Conservation (phyloP, 1,140 invertebrate genomes). For the Mylabris phalerata region DNA sequence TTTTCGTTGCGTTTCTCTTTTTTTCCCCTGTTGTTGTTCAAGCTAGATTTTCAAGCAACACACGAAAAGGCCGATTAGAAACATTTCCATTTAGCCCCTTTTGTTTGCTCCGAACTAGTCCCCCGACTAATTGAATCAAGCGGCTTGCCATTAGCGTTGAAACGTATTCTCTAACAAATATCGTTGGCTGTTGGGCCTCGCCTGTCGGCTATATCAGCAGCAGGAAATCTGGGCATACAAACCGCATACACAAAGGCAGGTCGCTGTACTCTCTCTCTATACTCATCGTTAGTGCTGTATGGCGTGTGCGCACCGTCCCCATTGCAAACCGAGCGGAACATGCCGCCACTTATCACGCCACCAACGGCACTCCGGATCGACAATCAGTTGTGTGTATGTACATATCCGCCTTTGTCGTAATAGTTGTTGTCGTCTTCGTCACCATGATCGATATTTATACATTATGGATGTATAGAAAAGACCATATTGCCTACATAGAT, state of each 20-base stretch:
- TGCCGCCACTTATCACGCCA: constrained; percentile 12
- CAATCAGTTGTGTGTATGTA: too few relatives aligned
- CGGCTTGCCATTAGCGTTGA: constrained; percentile 8
- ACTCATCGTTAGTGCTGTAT: neutral
- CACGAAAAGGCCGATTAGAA: too few relatives aligned
- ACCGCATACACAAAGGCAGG: constrained; percentile 11
- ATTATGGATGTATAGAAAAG: too few relatives aligned
- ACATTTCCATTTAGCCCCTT: too few relatives aligned
- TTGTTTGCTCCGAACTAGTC: neutral
- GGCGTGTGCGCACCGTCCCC: constrained; percentile 7
- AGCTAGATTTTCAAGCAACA: too few relatives aligned
- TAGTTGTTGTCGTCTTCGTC: too few relatives aligned
- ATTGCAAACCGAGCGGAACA: constrained; percentile 14
- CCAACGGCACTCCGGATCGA: too few relatives aligned
- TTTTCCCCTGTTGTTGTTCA: too few relatives aligned
- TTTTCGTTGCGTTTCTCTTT: too few relatives aligned
- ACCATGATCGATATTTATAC: too few relatives aligned
- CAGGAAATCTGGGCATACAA: constrained; percentile 15
- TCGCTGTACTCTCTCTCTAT: constrained; percentile 4
- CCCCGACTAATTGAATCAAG: constrained; percentile 6
- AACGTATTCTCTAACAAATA: constrained; percentile 5
- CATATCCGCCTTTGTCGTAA: too few relatives aligned
- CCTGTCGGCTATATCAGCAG: constrained; percentile 3
- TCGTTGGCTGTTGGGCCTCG: constrained; percentile 1
- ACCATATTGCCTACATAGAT: too few relatives aligned